Base-by-base conservation (phyloP, 2,888 invertebrate species). In the Galerucella pusilla region DNA sequence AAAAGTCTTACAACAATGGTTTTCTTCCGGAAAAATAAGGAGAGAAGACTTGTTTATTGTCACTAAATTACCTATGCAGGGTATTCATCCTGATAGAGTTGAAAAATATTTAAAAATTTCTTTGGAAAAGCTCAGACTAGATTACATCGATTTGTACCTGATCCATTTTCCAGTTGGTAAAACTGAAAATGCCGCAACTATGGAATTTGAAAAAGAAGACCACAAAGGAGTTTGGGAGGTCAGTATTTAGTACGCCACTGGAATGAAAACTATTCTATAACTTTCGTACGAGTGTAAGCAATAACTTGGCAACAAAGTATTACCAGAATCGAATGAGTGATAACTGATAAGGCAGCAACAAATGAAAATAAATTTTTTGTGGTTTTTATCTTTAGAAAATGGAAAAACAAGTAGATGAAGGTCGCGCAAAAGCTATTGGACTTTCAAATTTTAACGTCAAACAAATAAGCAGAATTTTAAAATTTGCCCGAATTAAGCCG, bases 11-110 rank as follows among this genome's bases (percentile, higher is more conserved):
- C 90, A 91, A 80, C 90, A 90, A 77, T 94, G 94, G 92, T 87
- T 95, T 49, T 90, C 90, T 61, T 89, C 90, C 6, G 92, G 93
- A 68, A 91, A 91, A 82, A 84, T 92, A 1, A 92, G 90, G 81
- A 90, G 96, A 80, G 94, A 94, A 59, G 94, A 96, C 42, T 86
- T 96, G 0, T 96, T 94, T 85, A 90, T 96, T 60, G 93, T 93
- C 52, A 95, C 96, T 10, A 96, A 96, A 87, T 90, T 96, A 80
- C 91, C 93, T 12, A 90, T 91, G 16, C 86, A 88, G 81, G 91
- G 91, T 90, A 82, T 86, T 81, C 89, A 91, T 4, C 90, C 93
- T 0, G 90, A 90, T 16, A 79, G 81, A 46, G 83, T 84, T 1
- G 81, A 83, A 74, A 66, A 66, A 59, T 81, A 79, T 52, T 68